Evolutionary conservation across 2,797 vertebrate species (phyloP).

Genomic region (Gallirallus australis): DNA sequence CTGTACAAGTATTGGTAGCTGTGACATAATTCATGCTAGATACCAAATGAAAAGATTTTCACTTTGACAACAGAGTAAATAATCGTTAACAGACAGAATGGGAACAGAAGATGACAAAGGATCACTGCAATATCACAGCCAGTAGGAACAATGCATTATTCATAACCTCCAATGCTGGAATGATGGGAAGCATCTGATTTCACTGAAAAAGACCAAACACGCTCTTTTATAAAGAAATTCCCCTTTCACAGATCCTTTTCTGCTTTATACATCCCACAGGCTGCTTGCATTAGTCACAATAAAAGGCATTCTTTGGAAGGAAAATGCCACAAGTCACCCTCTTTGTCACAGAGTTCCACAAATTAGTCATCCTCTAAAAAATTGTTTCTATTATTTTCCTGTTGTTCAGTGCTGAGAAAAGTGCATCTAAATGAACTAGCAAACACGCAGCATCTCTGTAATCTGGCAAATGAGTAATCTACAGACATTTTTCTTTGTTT

Average conservation of each 20-base stretch:
- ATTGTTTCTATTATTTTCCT: not conserved
- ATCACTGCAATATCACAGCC: not conserved
- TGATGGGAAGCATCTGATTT: not conserved
- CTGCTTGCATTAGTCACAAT: not conserved
- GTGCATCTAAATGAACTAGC: not conserved
- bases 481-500: not conserved
- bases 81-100: not conserved
- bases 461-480: not conserved
- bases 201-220: not conserved
- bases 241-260: not conserved
- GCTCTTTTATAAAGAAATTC: not conserved
- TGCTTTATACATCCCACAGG: not conserved
- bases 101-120: not conserved
- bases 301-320: not conserved
- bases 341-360: not conserved
- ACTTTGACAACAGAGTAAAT: not conserved
- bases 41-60: not conserved
- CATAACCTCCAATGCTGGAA: not conserved
- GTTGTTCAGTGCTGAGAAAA: not conserved
- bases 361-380: not conserved
- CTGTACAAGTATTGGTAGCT: not conserved
- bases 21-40: not conserved
- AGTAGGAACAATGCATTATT: not conserved
- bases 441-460: not conserved
- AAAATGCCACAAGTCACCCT: not conserved